Evolutionary conservation across 2,113 vertebrate species (phyloP), one percentile per base, ranked within the genome.

Genomic region (Elachura formosa): DNA sequence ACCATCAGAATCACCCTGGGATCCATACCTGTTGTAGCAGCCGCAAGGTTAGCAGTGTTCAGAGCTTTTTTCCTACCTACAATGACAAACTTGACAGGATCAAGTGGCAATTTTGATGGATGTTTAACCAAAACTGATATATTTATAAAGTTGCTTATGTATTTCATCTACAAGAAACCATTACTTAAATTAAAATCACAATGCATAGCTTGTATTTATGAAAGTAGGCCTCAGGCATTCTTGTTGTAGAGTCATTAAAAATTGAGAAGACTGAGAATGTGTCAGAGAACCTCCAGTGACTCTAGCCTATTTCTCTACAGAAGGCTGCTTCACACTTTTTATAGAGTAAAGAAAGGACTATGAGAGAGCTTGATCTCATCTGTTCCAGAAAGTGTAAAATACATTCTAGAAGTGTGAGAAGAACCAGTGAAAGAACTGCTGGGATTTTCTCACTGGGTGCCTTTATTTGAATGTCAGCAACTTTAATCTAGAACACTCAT

Each of bases 381-480:
- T 77, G 61, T 38, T 96, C 84, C 67, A 66, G 91, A 66, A 89
- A 36, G 93, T 83, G 68, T 86, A 91, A 96, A 94, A 93, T 45
- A 63, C 43, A 54, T 91, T 55, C 38, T 7, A 63, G 51, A 95
- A 83, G 71, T 88, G 87, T 74, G 78, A 93, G 79, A 94, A 77
- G 75, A 95, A 78, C 72, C 79, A 74, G 64, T 63, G 59, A 90
- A 21, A 87, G 51, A 93, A 71, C 68, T 86, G 82, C 72, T 67
- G 68, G 85, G 68, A 90, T 92, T 86, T 95, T 97, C 85, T 96
- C 87, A 86, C 91, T 61, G 43, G 13, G 18, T 92, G 56, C 56
- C 75, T 92, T 90, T 95, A 94, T 88, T 56, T 86, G 83, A 71
- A 81, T 78, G 90, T 94, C 95, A 96, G 91, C 93, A 93, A 43